Percentiles rank a stretch among this genome's conserved stretches.
Conservation (phyloP, 2,113 vertebrate species). For the Herpailurus yagouaroundi region DNA sequence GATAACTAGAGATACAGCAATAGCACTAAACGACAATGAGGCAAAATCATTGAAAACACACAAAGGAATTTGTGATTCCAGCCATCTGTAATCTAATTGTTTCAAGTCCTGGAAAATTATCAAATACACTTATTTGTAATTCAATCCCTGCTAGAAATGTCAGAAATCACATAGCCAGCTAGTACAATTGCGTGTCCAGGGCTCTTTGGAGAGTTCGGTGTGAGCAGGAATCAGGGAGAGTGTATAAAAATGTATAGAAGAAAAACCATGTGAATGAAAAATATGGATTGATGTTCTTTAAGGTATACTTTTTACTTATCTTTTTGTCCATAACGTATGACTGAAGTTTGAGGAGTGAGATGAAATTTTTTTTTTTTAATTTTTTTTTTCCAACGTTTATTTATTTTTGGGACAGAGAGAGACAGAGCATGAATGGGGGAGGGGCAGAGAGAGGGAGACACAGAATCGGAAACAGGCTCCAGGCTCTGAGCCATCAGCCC, state of each 20-base stretch:
- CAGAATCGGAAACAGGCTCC: too few relatives aligned
- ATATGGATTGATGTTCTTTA: background rate
- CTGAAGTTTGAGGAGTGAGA: background rate
- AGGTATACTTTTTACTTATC: background rate
- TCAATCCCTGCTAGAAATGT: background rate
- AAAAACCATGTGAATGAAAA: background rate
- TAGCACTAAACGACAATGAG: background rate
- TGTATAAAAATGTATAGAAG: background rate
- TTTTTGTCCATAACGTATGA: background rate
- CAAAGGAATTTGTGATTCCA: background rate
- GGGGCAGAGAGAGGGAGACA: too few relatives aligned
- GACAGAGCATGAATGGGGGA: too few relatives aligned
- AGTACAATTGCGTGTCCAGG: background rate
- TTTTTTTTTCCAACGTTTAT: too few relatives aligned
- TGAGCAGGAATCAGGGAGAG: background rate
- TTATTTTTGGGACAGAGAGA: too few relatives aligned
- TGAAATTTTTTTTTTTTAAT: too few relatives aligned
- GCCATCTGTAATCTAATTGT: background rate
- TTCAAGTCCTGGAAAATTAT: slow-evolving; percentile 20
- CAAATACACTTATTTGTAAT: background rate
- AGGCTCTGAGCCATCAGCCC: too few relatives aligned
- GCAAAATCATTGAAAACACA: background rate
- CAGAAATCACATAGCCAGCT: background rate
- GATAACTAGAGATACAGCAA: background rate
- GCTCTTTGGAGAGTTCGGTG: background rate